These are phyloP conservation scores for Cephus pygmeus DNA, from an alignment of 2,888 invertebrate species.

Conservation along the genomic window DNA sequence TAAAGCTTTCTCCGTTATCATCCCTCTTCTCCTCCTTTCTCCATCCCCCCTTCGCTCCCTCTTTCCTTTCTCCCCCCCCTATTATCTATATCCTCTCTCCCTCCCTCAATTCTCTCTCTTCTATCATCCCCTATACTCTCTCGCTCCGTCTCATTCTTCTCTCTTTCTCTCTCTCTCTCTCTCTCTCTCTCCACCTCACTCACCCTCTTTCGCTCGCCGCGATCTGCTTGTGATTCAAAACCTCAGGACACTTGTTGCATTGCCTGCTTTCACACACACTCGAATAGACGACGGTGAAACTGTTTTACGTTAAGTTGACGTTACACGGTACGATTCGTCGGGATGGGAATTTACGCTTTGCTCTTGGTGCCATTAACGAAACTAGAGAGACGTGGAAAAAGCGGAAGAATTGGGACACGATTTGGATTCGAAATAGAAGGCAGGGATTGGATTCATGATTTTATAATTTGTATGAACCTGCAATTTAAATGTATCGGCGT, in stretches of 20 bases:
- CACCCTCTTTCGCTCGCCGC: slow-evolving; percentile 44
- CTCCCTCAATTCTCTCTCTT: slow-evolving; percentile 30
- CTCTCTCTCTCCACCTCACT: slow-evolving; percentile 34
- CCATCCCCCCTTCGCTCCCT: slow-evolving; percentile 16
- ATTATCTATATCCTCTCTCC: slow-evolving; percentile 23
- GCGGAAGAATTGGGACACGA: background rate
- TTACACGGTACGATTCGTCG: slow-evolving; percentile 27
- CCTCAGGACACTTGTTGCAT: slow-evolving; percentile 67
- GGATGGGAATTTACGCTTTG: background rate
- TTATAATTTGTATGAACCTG: background rate
- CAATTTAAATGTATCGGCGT: background rate
- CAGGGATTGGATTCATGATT: background rate
- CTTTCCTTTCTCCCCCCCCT: slow-evolving; percentile 21
- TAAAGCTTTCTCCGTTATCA: slow-evolving; percentile 15
- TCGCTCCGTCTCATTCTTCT: slow-evolving; percentile 17
- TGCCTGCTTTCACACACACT: slow-evolving; percentile 54
- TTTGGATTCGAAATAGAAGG: background rate
- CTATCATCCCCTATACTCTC: background rate
- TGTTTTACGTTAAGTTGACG: slow-evolving; percentile 53
- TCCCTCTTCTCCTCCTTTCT: background rate
- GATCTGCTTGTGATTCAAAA: slow-evolving; percentile 67
- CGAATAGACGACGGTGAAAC: slow-evolving; percentile 40
- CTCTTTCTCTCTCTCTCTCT: slow-evolving; percentile 24
- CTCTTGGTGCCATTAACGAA: background rate
- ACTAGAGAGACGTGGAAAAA: background rate